These are phyloP conservation scores for Sebastes minor DNA, from an alignment of 2,797 vertebrate genomes.

Conservation along the genomic window DNA sequence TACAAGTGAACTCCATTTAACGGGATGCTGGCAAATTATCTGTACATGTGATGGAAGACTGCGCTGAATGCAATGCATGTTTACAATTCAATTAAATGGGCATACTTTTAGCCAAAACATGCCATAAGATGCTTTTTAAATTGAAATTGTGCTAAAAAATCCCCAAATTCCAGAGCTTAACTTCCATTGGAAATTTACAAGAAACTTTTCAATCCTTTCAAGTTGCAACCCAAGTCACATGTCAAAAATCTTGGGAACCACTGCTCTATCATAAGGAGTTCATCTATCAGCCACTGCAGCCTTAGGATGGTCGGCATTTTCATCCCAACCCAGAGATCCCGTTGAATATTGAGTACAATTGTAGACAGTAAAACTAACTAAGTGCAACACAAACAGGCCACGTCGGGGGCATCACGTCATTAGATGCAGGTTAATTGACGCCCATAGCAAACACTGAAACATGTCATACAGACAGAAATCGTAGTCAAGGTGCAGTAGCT, in stretches of 20 bases:
- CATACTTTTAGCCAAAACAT: not conserved
- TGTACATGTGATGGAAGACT: not conserved
- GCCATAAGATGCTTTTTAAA: not conserved
- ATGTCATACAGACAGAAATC: not conserved
- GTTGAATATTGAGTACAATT: not conserved
- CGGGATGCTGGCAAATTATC: not conserved
- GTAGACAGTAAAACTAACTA: not conserved
- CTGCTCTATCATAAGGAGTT: not conserved
- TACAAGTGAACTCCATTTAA: not conserved
- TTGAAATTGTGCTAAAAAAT: not conserved
- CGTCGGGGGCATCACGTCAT: not conserved
- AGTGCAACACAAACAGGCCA: not conserved
- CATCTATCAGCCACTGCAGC: not conserved
- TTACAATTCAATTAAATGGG: not conserved
- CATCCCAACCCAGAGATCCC: too few relatives aligned
- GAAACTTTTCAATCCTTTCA: not conserved
- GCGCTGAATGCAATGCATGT: not conserved
- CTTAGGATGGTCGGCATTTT: not conserved
- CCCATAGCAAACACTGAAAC: too few relatives aligned
- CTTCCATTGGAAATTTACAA: accelerated
- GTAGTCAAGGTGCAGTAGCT: not conserved
- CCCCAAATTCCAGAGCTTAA: not conserved
- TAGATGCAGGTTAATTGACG: not conserved
- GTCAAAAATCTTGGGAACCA: too few relatives aligned
- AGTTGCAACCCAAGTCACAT: not conserved